A percentile compares a stretch with the other conserved stretches of the same genome.
Conservation (phyloP, 2,113 vertebrate genomes). For the Capreolus pygargus region DNA sequence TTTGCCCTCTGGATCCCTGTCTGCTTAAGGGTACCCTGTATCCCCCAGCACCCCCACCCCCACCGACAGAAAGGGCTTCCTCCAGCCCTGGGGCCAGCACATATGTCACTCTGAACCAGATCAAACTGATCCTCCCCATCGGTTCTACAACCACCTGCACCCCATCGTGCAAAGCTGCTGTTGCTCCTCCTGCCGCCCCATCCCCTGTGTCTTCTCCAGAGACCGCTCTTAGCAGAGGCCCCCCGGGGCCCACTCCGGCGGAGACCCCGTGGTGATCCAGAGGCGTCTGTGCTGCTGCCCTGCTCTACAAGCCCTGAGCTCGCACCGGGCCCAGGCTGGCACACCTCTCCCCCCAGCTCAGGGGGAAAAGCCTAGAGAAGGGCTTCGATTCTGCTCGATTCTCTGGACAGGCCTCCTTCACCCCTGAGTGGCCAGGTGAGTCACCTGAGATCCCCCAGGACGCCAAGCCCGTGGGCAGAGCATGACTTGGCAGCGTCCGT, state of each 20-base stretch:
- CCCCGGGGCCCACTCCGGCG: not conserved
- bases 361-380: not conserved
- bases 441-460: not conserved
- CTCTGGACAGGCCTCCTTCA: constrained; percentile 13
- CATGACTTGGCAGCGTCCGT: constrained; percentile 3
- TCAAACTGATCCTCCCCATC: not conserved
- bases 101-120: not conserved
- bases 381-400: not conserved
- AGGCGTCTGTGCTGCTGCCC: not conserved
- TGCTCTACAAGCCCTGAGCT: constrained; percentile 21
- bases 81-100: not conserved
- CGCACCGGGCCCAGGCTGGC: not conserved
- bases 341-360: not conserved
- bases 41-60: not conserved
- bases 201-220: not conserved
- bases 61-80: not conserved
- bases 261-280: not conserved
- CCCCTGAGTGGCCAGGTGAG: not conserved
- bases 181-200: not conserved
- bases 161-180: not conserved
- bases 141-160: not conserved
- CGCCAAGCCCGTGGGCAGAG: constrained; percentile 12
- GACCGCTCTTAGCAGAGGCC: not conserved
- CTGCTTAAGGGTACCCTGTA: not conserved
- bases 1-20: not conserved